Conservation (phyloP, 2,113 vertebrate species). For the Marcusenius ussheri region DNA sequence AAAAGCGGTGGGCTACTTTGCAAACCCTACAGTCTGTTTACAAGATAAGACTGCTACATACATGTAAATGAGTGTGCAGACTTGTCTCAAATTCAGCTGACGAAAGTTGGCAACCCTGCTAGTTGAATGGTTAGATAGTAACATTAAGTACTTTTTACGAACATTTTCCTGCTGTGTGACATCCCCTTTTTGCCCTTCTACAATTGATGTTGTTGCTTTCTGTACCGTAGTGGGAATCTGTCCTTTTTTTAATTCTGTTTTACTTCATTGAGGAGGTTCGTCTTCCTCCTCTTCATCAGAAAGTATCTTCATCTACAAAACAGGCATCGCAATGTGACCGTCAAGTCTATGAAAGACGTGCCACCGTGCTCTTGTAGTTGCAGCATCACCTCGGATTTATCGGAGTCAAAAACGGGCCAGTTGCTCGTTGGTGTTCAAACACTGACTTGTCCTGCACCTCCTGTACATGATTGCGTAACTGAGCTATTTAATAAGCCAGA, state of each 20-base stretch:
- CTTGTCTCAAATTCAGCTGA: neutral
- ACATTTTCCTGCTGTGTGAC: neutral
- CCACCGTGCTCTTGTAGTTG: neutral
- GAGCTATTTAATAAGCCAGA: neutral
- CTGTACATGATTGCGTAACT: neutral
- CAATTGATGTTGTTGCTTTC: neutral
- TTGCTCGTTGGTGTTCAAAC: neutral
- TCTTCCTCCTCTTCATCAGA: neutral
- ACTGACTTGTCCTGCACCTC: neutral
- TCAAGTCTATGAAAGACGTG: neutral
- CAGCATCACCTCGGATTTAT: neutral
- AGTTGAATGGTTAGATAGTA: neutral
- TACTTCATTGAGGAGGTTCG: neutral
- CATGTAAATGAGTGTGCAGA: neutral
- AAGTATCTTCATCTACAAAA: neutral
- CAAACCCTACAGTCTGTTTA: neutral
- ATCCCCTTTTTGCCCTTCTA: neutral
- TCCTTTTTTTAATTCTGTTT: neutral
- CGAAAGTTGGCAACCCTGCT: neutral
- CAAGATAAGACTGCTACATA: neutral
- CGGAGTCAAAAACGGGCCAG: neutral
- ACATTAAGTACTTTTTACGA: neutral
- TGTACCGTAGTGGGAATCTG: neutral
- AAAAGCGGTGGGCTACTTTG: neutral
- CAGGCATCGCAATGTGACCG: neutral